These are phyloP conservation scores for Eulimnadia texana DNA, from an alignment of 1,140 invertebrate genomes.

Conservation along the genomic window DNA sequence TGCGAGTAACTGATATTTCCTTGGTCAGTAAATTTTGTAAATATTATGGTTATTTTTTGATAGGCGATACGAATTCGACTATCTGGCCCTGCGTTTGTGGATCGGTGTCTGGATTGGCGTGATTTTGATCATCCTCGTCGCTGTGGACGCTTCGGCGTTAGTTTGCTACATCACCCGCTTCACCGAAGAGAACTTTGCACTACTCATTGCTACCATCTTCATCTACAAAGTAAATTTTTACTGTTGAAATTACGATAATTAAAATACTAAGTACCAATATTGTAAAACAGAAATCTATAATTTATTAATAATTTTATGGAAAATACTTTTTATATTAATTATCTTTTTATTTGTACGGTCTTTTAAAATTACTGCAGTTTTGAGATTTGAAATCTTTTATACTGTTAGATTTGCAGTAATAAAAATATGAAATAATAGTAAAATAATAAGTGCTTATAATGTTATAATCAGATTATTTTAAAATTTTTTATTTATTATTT, in stretches of 20 bases:
- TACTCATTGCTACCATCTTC: slow-evolving; percentile 31
- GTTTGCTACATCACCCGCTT: slow-evolving; percentile 29
- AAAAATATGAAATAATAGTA: no score
- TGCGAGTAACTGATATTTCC: slow-evolving; percentile 27
- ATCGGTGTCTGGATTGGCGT: slow-evolving; percentile 31
- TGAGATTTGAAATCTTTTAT: no score
- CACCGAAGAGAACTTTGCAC: slow-evolving; percentile 34
- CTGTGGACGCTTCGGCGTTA: slow-evolving; percentile 27
- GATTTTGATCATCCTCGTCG: slow-evolving; percentile 29
- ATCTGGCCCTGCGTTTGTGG: slow-evolving; percentile 30
- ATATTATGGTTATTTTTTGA: no score
- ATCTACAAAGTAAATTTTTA: slow-evolving; percentile 22
- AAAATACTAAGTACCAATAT: no score
- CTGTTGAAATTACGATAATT: neutral
- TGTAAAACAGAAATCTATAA: no score
- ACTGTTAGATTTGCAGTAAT: no score
- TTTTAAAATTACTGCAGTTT: no score
- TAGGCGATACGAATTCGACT: slow-evolving; percentile 27
- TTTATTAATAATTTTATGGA: no score
- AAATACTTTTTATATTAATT: no score
- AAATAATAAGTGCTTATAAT: no score
- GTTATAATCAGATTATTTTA: no score
- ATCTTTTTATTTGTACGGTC: no score
- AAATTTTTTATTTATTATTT: neutral
- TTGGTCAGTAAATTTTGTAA: slow-evolving; percentile 9